These are phyloP conservation scores for Antheraea mylitta DNA, from an alignment of 1,140 invertebrate genomes.

Conservation along the genomic window DNA sequence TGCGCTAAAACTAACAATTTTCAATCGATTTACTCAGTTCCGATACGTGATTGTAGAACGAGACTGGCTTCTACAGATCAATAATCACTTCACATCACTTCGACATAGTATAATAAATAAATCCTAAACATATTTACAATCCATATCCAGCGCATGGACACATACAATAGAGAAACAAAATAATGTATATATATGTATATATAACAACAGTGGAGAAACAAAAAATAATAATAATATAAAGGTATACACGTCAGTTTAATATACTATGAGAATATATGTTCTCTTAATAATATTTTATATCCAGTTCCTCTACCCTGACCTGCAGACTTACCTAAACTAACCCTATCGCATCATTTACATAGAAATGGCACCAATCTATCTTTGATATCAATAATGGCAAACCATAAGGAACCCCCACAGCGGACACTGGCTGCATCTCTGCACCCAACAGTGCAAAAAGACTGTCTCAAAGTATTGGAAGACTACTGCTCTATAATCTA, in stretches of 20 bases:
- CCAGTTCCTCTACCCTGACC: slow-evolving; percentile 71
- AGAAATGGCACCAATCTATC: slow-evolving; percentile 78
- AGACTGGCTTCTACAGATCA: slow-evolving; percentile 52
- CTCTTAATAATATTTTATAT: slow-evolving; percentile 67
- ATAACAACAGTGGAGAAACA: slow-evolving; percentile 21
- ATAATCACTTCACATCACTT: slow-evolving; percentile 31
- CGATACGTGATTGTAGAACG: slow-evolving; percentile 57
- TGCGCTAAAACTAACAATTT: slow-evolving; percentile 64
- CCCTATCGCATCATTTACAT: slow-evolving; percentile 74
- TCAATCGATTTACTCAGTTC: slow-evolving; percentile 46
- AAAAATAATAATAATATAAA: slow-evolving; percentile 50
- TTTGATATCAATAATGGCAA: slow-evolving; percentile 79
- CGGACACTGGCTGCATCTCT: slow-evolving; percentile 38
- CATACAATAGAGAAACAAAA: slow-evolving; percentile 69
- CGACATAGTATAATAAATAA: slow-evolving; percentile 69
- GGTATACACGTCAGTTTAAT: slow-evolving; percentile 48
- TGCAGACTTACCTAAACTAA: slow-evolving; percentile 77
- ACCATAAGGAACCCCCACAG: slow-evolving; percentile 73
- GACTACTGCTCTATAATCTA: slow-evolving; percentile 76
- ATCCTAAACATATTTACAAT: slow-evolving; percentile 72
- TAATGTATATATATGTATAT: slow-evolving; percentile 37
- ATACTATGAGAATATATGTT: slow-evolving; percentile 53
- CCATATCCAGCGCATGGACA: slow-evolving; percentile 77
- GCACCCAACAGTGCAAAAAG: slow-evolving; percentile 37
- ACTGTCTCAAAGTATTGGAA: slow-evolving; percentile 72